These are phyloP conservation scores for Probaryconus sp. DNA, from an alignment of 1,140 invertebrate species.

Conservation along the genomic window DNA sequence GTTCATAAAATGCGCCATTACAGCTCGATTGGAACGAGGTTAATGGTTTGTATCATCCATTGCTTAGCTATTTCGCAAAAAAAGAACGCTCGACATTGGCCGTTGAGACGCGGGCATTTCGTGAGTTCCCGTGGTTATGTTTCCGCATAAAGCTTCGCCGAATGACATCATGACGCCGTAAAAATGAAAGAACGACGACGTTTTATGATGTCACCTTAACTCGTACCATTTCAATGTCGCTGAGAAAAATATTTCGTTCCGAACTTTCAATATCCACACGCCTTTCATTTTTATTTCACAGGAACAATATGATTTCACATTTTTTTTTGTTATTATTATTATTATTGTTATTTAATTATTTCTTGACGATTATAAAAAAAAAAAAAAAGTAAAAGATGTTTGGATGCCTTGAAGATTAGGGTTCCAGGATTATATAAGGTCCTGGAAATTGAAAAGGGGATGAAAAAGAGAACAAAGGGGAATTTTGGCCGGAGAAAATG, in stretches of 20 bases:
- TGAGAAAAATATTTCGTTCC: slow-evolving; percentile 11
- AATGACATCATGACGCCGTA: slow-evolving; percentile 26
- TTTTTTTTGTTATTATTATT: too few species aligned
- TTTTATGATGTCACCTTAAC: slow-evolving; percentile 31
- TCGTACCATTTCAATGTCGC: slow-evolving; percentile 25
- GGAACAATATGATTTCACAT: too few species aligned
- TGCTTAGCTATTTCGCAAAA: slow-evolving; percentile 6
- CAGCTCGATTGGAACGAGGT: slow-evolving; percentile 7
- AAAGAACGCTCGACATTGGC: slow-evolving; percentile 19
- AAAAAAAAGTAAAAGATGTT: too few species aligned
- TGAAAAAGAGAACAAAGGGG: slow-evolving; percentile 16
- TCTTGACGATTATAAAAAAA: too few species aligned
- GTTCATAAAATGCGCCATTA: slow-evolving; percentile 7
- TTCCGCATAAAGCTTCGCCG: slow-evolving; percentile 19
- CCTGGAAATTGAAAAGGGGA: too few species aligned
- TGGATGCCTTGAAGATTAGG: too few species aligned
- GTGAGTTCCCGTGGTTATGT: slow-evolving; percentile 14
- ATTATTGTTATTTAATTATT: too few species aligned
- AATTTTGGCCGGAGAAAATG: slow-evolving; percentile 17
- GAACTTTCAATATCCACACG: slow-evolving; percentile 33
- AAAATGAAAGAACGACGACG: slow-evolving; percentile 23
- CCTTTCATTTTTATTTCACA: too few species aligned
- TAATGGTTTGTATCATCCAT: slow-evolving; percentile 14
- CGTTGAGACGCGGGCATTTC: slow-evolving; percentile 7
- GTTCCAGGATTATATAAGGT: too few species aligned